phyloP scores from a whole-genome alignment of 2,113 vertebrate species.

The Muntiacus muntjak region DNA sequence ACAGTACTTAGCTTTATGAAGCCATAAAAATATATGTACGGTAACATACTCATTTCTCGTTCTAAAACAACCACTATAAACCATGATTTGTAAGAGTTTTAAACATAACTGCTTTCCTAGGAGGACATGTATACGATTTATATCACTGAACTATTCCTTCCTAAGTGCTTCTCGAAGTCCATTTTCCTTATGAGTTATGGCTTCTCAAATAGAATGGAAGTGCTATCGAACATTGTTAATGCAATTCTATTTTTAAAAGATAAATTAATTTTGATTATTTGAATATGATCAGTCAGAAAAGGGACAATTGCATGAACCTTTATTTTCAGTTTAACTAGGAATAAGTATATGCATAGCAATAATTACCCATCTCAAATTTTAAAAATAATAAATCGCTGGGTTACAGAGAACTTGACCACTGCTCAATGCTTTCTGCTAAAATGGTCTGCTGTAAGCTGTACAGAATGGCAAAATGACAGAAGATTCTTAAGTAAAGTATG shows the following conservation, averaged over 20 bases:
- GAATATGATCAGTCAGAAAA: background rate
- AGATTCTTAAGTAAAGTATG: background rate
- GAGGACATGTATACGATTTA: slow-evolving; percentile 33
- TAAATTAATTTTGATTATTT: slow-evolving; percentile 53
- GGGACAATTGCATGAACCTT: background rate
- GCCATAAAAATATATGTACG: slow-evolving; percentile 55
- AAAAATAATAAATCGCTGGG: background rate
- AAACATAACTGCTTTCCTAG: slow-evolving; percentile 32
- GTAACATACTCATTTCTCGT: slow-evolving; percentile 47
- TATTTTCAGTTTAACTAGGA: slow-evolving; percentile 29
- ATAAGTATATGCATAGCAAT: background rate
- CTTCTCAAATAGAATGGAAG: slow-evolving; percentile 26
- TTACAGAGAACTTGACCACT: background rate
- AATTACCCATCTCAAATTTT: background rate
- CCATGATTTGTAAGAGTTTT: slow-evolving; percentile 61
- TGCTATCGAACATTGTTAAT: background rate
- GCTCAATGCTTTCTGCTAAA: background rate
- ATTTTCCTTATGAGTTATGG: slow-evolving; percentile 51
- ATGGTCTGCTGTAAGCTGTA: background rate
- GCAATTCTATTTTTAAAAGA: slow-evolving; percentile 50
- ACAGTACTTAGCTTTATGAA: slow-evolving; percentile 58
- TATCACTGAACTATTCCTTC: background rate
- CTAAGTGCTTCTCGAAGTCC: slow-evolving; percentile 44
- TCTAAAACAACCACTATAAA: slow-evolving; percentile 55
- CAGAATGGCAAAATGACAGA: background rate